Percentiles rank a stretch among this genome's conserved stretches.
phyloP scores from a whole-genome alignment of 2,113 vertebrate species.

The Thermophis baileyi region DNA sequence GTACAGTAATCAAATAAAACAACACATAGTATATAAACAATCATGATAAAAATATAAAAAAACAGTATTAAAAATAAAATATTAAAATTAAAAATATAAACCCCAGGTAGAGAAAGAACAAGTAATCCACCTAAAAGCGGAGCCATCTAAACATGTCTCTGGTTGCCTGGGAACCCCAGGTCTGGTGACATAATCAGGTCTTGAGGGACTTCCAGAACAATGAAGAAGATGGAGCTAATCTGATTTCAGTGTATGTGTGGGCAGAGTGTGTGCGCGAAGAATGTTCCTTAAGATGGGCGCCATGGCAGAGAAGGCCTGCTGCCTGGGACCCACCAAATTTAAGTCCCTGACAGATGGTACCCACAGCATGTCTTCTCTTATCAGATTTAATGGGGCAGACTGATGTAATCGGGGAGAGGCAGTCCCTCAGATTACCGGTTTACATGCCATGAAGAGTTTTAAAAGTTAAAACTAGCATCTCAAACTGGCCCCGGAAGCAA shows the following conservation, averaged over 20 bases:
- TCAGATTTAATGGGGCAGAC: not conserved
- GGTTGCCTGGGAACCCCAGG: not conserved
- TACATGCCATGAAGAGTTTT: not conserved
- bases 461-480: not conserved
- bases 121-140: too few relatives aligned
- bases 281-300: not conserved
- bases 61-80: too few relatives aligned
- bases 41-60: too few relatives aligned
- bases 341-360: not conserved
- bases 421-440: not conserved
- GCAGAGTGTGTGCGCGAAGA: too few relatives aligned
- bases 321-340: not conserved
- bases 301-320: not conserved
- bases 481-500: not conserved
- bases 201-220: not conserved
- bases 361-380: not conserved
- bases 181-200: not conserved
- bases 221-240: not conserved
- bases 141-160: too few relatives aligned
- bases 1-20: not conserved
- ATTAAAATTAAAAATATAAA: too few relatives aligned
- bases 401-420: not conserved
- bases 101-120: too few relatives aligned
- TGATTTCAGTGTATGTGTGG: not conserved
- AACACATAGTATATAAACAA: not conserved